These are phyloP conservation scores for Acridotheres tristis DNA, from an alignment of 2,797 vertebrate species.

Conservation along the genomic window DNA sequence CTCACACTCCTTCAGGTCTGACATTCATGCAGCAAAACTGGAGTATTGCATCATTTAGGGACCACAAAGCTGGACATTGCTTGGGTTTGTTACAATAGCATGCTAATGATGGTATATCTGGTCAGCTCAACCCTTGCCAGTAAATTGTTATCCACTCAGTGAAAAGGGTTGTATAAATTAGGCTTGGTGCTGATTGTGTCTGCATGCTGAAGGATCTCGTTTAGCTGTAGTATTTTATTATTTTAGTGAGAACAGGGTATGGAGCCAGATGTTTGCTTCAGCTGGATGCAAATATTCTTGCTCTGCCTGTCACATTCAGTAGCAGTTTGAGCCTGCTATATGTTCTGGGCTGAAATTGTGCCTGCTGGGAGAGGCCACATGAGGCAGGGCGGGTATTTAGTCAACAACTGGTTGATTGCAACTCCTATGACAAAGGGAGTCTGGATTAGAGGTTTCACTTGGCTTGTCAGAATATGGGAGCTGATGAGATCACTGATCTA, in stretches of 20 bases:
- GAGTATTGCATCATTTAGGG: background rate
- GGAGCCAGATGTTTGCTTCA: background rate
- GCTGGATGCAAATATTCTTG: background rate
- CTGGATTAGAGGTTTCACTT: constrained; percentile 36
- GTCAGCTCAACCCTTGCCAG: background rate
- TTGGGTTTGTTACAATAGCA: background rate
- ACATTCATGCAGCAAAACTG: background rate
- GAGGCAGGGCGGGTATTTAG: background rate
- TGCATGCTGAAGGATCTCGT: background rate
- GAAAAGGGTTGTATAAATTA: background rate
- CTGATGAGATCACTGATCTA: constrained; percentile 42
- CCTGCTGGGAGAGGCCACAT: background rate
- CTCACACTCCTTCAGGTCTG: background rate
- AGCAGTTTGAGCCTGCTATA: background rate
- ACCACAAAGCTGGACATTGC: background rate
- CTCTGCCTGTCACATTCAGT: background rate
- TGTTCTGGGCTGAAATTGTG: background rate
- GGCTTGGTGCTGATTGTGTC: background rate
- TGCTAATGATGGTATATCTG: background rate
- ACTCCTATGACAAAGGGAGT: constrained; percentile 2
- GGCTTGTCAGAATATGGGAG: constrained; percentile 39
- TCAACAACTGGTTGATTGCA: constrained; percentile 20
- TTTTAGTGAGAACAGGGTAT: background rate
- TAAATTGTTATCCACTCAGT: background rate
- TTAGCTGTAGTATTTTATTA: background rate